Evolutionary conservation across 2,113 vertebrate genomes (phyloP), one percentile per base, ranked within the genome.

Genomic region (Scophthalmus maximus): DNA sequence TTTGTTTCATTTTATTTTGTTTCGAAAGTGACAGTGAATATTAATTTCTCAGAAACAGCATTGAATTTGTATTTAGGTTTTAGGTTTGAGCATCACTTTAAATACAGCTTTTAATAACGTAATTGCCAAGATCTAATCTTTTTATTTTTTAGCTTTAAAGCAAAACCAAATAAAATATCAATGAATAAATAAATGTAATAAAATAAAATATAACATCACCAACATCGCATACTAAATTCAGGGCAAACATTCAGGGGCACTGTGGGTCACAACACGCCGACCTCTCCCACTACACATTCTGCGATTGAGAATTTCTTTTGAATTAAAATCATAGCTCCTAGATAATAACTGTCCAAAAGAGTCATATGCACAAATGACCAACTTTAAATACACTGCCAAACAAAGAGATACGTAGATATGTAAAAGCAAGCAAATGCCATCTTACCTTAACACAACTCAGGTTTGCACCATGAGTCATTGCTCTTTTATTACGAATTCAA

Each of bases 271-370:
- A 15, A 55, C 61, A 40, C 34, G 14, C 10, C 11, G 34, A 36
- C n/a, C n/a, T n/a, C n/a, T n/a, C n/a, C n/a, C 34, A 36, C 14
- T 36, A 36, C 11, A 17, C 51, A 69, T 4, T 11, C 20, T 22
- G 47, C 14, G 30, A 58, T 20, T 51, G 18, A 36, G 67, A 56
- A 52, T 36, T 15, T 51, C n/a, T 55, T 40, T 61, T 40, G 50
- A 51, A 12, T 30, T 70, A 53, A 44, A 22, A 70, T 49, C 17
- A 40, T 68, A 59, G 65, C 46, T 30, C 29, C 30, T 26, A 8
- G 0, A 8, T n/a, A 67, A 46, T 14, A 46, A 46, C 47, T n/a
- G 49, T 74, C 23, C 26, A 8, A 50, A 63, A 42, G 17, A 66
- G 8, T 18, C 15, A 60, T n/a, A n/a, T n/a, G n/a, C n/a, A n/a